These are phyloP conservation scores for Dinoponera quadriceps DNA, from an alignment of 1,140 invertebrate genomes.

Conservation along the genomic window DNA sequence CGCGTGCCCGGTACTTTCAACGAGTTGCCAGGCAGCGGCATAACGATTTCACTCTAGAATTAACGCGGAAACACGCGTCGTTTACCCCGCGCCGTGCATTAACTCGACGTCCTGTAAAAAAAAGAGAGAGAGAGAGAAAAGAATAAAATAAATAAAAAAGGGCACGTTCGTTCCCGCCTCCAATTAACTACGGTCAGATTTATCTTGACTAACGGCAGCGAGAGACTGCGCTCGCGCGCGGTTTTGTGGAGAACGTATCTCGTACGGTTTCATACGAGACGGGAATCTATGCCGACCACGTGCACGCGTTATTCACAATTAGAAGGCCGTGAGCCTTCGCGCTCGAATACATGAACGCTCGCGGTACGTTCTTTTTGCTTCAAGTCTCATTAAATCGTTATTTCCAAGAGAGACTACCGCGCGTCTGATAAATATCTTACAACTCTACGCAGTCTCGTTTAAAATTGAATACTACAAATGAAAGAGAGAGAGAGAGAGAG, in stretches of 20 bases:
- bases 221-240: constrained; percentile 49
- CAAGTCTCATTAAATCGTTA: constrained; percentile 6
- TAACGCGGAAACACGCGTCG: constrained; percentile 45
- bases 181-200: constrained; percentile 71
- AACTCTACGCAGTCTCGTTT: neutral
- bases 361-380: constrained; percentile 81
- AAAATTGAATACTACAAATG: constrained; percentile 46
- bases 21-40: constrained; percentile 53
- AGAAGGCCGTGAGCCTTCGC: constrained; percentile 30
- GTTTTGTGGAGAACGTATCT: constrained; percentile 56
- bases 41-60: constrained; percentile 38
- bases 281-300: constrained; percentile 46
- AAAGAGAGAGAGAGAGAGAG: neutral
- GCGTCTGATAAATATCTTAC: neutral
- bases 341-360: constrained; percentile 69
- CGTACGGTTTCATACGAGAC: constrained; percentile 50
- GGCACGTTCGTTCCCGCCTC: constrained; percentile 50
- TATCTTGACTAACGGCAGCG: constrained; percentile 69
- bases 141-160: constrained; percentile 18
- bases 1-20: constrained; percentile 47
- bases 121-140: neutral
- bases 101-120: constrained; percentile 38
- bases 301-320: constrained; percentile 64
- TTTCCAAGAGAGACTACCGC: neutral
- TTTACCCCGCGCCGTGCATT: constrained; percentile 51